These are phyloP conservation scores for Netelia virgata DNA, from an alignment of 2,888 invertebrate genomes.

Conservation along the genomic window DNA sequence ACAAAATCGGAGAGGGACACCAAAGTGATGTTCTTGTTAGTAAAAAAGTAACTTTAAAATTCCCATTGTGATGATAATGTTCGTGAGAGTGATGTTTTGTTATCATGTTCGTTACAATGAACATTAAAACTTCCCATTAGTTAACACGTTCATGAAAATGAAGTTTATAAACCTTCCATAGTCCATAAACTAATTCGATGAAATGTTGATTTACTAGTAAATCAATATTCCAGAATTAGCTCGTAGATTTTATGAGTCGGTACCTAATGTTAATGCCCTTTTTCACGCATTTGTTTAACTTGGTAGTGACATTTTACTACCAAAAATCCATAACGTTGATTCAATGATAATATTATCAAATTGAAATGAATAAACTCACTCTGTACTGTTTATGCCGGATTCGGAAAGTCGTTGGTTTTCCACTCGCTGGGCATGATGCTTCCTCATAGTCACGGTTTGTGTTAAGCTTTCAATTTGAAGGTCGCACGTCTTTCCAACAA, in stretches of 20 bases:
- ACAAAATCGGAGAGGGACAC: no score
- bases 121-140: background rate
- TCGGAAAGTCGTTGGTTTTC: constrained; percentile 86
- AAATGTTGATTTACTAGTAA: background rate
- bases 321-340: constrained; percentile 17
- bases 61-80: background rate
- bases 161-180: background rate
- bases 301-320: constrained; percentile 6
- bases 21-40: no score
- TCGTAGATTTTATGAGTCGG: background rate
- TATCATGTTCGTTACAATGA: background rate
- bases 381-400: constrained; percentile 87
- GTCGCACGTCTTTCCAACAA: constrained; percentile 86
- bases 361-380: constrained; percentile 85
- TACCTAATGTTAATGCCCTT: background rate
- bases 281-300: background rate
- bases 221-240: background rate
- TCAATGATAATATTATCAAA: constrained; percentile 47
- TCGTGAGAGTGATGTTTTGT: background rate
- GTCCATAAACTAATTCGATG: background rate
- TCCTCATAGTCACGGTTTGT: constrained; percentile 87
- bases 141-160: background rate
- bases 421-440: constrained; percentile 85
- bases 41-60: no score
- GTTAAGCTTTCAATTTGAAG: constrained; percentile 87